phyloP scores from a whole-genome alignment of 1,140 invertebrate genomes.

The Maniola jurtina region DNA sequence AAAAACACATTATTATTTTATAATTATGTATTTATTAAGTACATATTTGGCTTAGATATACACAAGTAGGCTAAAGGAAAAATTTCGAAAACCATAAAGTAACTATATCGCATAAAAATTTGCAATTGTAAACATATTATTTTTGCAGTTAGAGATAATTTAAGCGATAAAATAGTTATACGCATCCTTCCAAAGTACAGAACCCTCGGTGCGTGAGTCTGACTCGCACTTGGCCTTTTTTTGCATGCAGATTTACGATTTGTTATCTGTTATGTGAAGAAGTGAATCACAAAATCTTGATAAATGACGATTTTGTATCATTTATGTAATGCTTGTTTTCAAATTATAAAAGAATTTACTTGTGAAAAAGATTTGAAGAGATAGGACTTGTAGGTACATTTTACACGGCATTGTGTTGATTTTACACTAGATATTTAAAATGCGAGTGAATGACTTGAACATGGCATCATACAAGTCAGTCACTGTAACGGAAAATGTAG shows the following conservation, averaged over 20 bases:
- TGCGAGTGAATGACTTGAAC: neutral
- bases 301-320: slow-evolving; percentile 15
- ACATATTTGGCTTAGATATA: too few relatives aligned
- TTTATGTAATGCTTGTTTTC: slow-evolving; percentile 20
- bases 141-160: too few relatives aligned
- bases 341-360: slow-evolving; percentile 5
- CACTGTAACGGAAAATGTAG: neutral
- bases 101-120: too few relatives aligned
- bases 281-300: slow-evolving; percentile 17
- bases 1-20: too few relatives aligned
- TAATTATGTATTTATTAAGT: too few relatives aligned
- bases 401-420: slow-evolving; percentile 3
- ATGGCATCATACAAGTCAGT: neutral
- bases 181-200: too few relatives aligned
- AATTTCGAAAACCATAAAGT: too few relatives aligned
- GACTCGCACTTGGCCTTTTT: neutral
- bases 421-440: slow-evolving; percentile 7
- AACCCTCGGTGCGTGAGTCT: too few relatives aligned
- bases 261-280: slow-evolving; percentile 17
- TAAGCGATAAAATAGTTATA: too few relatives aligned
- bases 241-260: slow-evolving; percentile 14
- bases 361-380: slow-evolving; percentile 13
- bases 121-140: too few relatives aligned
- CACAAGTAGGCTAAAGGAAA: too few relatives aligned
- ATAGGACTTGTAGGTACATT: neutral